Base-by-base conservation (phyloP, 2,888 invertebrate genomes). In the Parnassius glacialis region DNA sequence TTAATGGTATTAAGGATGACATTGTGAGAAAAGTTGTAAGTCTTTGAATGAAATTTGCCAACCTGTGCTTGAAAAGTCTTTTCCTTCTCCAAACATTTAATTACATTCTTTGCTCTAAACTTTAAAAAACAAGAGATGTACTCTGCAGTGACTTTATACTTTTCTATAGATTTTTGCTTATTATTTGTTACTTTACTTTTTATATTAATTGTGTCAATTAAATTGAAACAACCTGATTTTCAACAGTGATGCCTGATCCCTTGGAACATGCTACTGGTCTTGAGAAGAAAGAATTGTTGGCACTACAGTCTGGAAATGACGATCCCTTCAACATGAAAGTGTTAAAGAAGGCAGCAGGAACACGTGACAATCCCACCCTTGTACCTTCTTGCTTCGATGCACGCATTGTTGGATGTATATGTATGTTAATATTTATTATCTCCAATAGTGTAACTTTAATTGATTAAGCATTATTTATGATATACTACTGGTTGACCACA, bases 321-420 rank as follows among this genome's bases (percentile, higher is more conserved):
- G 95, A 97, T 84, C 97, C 96, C 44, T 97, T 95, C 89, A 94
- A 96, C 86, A 94, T 97, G 94, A 95, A 95, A 88, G 94, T 96
- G 2, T 84, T 95, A 72, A 96, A 96, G 87, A 94, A 97, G 70
- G 94, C 95, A 0, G 93, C 94, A 2, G 96, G 98, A 72, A 97
- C 98, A 65, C 95, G 96, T 79, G 96, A 95, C 43, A 92, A 93
- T 70, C 99, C 99, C 63, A 98, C 96, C 70, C 88, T 97, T 70
- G 96, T 99, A 75, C 97, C 98, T 65, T 98, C 98, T 59, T 95
- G 96, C 75, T 97, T 96, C 73, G 96, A 97, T 60, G 95, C 96
- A 62, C 95, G 99, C 75, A 93, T 99, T 71, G 94, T 99, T 70
- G 99, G 99, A 66, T 99, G 99, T 88, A 94, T 98, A 85, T 99